Conservation (phyloP, 2,797 vertebrate species). For the Pantherophis vulpinus region DNA sequence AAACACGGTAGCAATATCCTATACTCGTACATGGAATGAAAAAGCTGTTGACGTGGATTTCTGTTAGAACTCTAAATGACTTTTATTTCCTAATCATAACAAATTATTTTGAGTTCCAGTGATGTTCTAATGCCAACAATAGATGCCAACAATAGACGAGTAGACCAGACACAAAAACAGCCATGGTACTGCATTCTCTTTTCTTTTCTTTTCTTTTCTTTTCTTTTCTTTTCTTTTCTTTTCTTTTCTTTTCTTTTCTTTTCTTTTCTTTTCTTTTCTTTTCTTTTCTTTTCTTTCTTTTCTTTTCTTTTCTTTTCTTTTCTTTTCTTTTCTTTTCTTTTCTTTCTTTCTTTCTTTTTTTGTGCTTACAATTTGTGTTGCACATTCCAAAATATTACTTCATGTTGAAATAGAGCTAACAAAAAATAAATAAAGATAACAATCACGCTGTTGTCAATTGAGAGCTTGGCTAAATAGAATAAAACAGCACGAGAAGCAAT, state of each 20-base stretch:
- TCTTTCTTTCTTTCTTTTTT: too few species aligned
- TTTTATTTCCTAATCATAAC: not conserved
- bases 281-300: too few species aligned
- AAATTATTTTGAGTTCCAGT: not conserved
- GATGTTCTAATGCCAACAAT: not conserved
- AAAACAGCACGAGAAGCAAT: not conserved
- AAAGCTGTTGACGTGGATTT: not conserved
- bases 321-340: too few species aligned
- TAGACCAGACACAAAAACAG: not conserved
- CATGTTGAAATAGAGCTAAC: not conserved
- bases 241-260: too few species aligned
- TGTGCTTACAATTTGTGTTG: not conserved
- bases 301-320: fast-evolving
- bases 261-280: too few species aligned
- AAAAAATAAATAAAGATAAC: not conserved
- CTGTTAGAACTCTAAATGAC: not conserved
- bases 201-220: too few species aligned
- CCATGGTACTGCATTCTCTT: not conserved
- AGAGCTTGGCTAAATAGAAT: not conserved
- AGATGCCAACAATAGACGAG: not conserved
- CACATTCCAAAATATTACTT: not conserved
- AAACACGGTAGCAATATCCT: not conserved
- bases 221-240: too few species aligned
- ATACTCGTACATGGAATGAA: not conserved
- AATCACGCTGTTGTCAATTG: not conserved